Percentiles rank a stretch among this genome's conserved stretches.
These are phyloP conservation scores for Clavelina lepadiformis DNA, from an alignment of 23 tunicate species.

Conservation along the genomic window DNA sequence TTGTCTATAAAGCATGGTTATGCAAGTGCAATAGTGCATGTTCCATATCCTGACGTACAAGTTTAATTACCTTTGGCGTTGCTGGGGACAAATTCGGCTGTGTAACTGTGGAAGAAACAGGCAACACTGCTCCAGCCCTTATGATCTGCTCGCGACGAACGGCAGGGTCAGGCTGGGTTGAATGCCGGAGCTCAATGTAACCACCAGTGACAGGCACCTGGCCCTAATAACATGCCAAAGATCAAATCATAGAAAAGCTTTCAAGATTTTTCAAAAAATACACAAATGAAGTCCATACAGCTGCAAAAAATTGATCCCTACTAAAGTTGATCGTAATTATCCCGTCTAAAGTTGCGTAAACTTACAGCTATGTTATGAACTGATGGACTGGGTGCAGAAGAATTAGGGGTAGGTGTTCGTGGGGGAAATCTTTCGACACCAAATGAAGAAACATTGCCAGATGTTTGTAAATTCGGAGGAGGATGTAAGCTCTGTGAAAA, in stretches of 20 bases:
- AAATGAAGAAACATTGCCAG: slow-evolving; percentile 1
- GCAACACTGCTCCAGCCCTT: slow-evolving; percentile 37
- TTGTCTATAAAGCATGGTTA: too few species aligned
- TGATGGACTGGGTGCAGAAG: slow-evolving; percentile 6
- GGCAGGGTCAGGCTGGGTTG: slow-evolving; percentile 68
- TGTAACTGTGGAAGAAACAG: slow-evolving; percentile 3
- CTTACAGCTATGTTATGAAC: slow-evolving; percentile 23
- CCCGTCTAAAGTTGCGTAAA: too few species aligned
- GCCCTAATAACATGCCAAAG: slow-evolving; percentile 37
- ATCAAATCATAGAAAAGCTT: too few species aligned
- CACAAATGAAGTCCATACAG: too few species aligned
- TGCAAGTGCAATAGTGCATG: too few species aligned
- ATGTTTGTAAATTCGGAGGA: background rate
- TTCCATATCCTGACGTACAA: too few species aligned
- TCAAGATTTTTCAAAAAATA: too few species aligned
- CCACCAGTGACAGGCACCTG: slow-evolving; percentile 38
- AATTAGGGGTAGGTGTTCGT: slow-evolving; percentile 5
- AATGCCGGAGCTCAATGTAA: slow-evolving; percentile 71
- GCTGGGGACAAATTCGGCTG: background rate
- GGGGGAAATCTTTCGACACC: slow-evolving; percentile 25
- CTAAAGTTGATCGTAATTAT: too few species aligned
- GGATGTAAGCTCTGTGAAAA: background rate
- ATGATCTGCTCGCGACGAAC: slow-evolving; percentile 61
- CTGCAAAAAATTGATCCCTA: too few species aligned
- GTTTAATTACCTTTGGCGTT: too few species aligned